Evolutionary conservation across 2,797 vertebrate genomes (phyloP), one percentile per base, ranked within the genome.

Genomic region (Adelosebastes latens): DNA sequence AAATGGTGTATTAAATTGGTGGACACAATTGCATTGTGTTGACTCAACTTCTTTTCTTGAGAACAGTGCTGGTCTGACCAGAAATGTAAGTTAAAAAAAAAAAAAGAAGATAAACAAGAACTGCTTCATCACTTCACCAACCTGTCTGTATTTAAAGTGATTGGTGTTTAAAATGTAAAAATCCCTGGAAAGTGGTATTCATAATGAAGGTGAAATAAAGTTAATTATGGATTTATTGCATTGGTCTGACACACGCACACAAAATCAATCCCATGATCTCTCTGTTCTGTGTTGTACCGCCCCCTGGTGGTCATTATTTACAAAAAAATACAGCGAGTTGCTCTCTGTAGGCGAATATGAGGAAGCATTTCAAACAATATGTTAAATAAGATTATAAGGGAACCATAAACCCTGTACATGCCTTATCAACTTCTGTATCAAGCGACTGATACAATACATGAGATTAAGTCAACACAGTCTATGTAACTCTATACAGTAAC

Each of bases 261-360:
- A 53, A 13, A 14, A 3, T 5, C 14, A n/a, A 4, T 1, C 11
- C 20, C 0, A 24, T 8, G 10, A 9, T 4, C 5, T 25, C 3
- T 65, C 22, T 72, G 36, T 27, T 72, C n/a, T 72, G 68, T 49
- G n/a, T 62, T 75, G 31, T 59, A 78, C 18, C 76, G 81, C 92
- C 94, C 84, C 62, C 93, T 92, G 70, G 86, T 94, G 95, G 87
- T 32, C 3, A 58, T 55, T 56, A 11, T 5, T 22, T 20, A 20
- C 2, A 27, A 8, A 49, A 0, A 49, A 49, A 62, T 2, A 3
- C n/a, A 31, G 10, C 11, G 1, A 1, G 18, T 55, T 8, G 1
- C 25, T 80, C 52, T 31, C 12, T n/a, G 3, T 2, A 9, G 2
- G 10, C 22, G 7, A 7, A 56, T 13, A 53, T 12, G 67, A 62